Evolutionary conservation across 2,113 vertebrate genomes (phyloP), one percentile per base, ranked within the genome.

Genomic region (Seriola rivoliana): DNA sequence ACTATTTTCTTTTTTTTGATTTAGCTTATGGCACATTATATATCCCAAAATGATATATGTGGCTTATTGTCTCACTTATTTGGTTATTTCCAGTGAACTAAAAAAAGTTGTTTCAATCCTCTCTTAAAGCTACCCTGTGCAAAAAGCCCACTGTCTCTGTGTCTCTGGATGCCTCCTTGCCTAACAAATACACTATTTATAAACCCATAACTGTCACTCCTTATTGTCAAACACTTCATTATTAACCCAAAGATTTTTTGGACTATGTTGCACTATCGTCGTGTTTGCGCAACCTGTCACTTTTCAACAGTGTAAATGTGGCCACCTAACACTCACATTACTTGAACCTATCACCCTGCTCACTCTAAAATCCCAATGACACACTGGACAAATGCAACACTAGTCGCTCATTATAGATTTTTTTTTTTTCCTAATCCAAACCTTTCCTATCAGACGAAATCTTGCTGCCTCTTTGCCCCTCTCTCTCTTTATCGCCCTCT

Each of bases 221-320:
- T 80, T 84, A 66, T 69, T 59, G 78, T 70, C 78, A 79, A 3
- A 77, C 76, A 65, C 71, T 81, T 78, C 44, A 85, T 83, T 66
- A 75, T 78, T 69, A 72, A 79, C 19, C 23, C 59, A 64, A 58
- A 9, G 34, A 60, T 60, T 19, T 78, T 71, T 64, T 19, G 40
- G 50, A 48, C 58, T 29, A 32, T 78, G 29, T 69, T 81, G 65
- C 70, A 75, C 34, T 46, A 64, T 76, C 84, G 58, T 82, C 78
- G 23, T 48, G 13, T 82, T 67, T 91, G 63, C 65, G 36, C 71
- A 81, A 50, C 23, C 48, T 84, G 59, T 67, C 82, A 82, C 57
- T 52, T 85, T 82, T 44, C 16, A 72, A 44, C 52, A 68, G 48
- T 40, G 52, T 58, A 57, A 78, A 73, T 83, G 58, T 88, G 76